Base-by-base conservation (phyloP, 2,113 vertebrate species). In the Mellivora capensis region DNA sequence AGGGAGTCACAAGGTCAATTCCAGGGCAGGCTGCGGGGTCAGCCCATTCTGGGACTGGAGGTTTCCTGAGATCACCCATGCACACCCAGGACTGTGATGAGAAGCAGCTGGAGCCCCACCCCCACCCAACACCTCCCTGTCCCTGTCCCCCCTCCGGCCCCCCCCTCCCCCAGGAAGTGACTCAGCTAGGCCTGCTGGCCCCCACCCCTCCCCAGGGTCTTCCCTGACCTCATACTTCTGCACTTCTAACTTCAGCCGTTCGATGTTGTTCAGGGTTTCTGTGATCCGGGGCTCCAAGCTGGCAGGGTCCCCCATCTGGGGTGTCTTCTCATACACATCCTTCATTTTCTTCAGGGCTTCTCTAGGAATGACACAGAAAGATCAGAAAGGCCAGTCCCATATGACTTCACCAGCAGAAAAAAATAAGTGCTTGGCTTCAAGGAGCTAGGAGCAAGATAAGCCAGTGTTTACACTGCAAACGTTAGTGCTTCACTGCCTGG, bases 301-400 rank as follows among this genome's bases (percentile, higher is more conserved):
- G 83, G 98, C 98, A 0, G 99, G 99, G 97, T 99, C 99, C 79
- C 99, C 99, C 99, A 99, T 99, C 98, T 99, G 99, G 49, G 99
- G 99, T 76, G 99, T 99, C 98, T 99, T 99, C 97, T 99, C 99
- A 94, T 99, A 99, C 61, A 99, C 99, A 92, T 99, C 99, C 98
- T 99, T 99, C 99, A 99, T 99, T 98, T 99, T 99, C 98, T 98
- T 99, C 92, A 99, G 98, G 88, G 99, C 99, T 98, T 99, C 99
- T 76, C 99, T 99, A 39, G 57, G 64, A 29, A 29, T n/a, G 27
- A 52, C 42, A 37, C 37, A 57, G 54, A 93, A 25, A 52, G 39
- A 76, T 4, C 18, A 52, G 59, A 69, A 79, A 71, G 42, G 21
- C 44, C 1, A 27, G 62, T 18, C n/a, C 79, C 37, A 0, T 17